phyloP scores from a whole-genome alignment of 2,888 invertebrate species.

The Epirrhoe tristata region DNA sequence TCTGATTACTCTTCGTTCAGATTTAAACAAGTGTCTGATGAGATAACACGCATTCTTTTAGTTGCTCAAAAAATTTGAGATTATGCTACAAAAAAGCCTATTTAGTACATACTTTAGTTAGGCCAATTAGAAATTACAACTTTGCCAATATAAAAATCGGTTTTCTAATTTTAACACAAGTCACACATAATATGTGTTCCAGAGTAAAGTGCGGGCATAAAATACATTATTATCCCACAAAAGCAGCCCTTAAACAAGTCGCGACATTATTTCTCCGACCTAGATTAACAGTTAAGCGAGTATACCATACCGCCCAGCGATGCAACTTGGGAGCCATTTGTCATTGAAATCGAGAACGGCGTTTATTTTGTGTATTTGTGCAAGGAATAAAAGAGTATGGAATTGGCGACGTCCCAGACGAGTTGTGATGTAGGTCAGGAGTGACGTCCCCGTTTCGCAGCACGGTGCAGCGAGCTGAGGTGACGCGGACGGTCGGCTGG shows the following conservation, averaged over 20 bases:
- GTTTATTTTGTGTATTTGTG: constrained; percentile 48
- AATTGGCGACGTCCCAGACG: constrained; percentile 76
- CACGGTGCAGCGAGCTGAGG: constrained; percentile 51
- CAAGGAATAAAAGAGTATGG: constrained; percentile 50
- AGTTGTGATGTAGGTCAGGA: constrained; percentile 78
- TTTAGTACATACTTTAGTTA: neutral
- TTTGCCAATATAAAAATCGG: neutral
- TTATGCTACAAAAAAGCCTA: neutral
- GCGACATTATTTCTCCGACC: constrained; percentile 34
- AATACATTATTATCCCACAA: constrained; percentile 30
- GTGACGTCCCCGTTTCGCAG: constrained; percentile 66
- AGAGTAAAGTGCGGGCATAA: constrained; percentile 24
- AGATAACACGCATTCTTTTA: no score
- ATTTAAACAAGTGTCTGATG: no score
- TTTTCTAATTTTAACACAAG: neutral
- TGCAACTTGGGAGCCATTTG: constrained; percentile 26
- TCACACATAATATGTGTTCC: constrained; percentile 9
- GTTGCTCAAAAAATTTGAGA: no score
- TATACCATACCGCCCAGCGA: constrained; percentile 17
- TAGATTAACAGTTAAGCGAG: constrained; percentile 31
- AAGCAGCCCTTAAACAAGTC: constrained; percentile 19
- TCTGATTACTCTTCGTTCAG: no score
- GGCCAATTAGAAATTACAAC: neutral
- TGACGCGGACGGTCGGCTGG: constrained; percentile 23
- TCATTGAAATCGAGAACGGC: constrained; percentile 43